Evolutionary conservation across 2,113 vertebrate genomes (phyloP), one percentile per base, ranked within the genome.

Genomic region (Actinemys pallida): DNA sequence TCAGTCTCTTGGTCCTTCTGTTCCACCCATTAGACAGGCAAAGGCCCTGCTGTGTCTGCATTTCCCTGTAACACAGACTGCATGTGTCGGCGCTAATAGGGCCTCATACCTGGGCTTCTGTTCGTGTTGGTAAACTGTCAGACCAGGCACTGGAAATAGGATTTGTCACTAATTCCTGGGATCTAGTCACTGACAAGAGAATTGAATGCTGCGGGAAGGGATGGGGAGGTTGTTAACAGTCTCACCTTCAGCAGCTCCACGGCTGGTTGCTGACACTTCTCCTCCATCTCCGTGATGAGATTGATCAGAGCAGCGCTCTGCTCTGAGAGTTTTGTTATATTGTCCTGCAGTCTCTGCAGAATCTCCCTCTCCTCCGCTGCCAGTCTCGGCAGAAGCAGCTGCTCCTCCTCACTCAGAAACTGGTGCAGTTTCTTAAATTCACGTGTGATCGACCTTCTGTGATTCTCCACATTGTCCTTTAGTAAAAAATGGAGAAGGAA

Each of bases 401-500:
- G 54, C 54, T 56, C 54, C 54, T 56, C 54, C 54, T 56, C 54
- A 20, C 54, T 56, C 54, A 56, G 54, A 20, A 56, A 9, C 54
- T 56, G 20, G 54, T 56, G 54, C 54, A 56, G n/a, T 29, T 47
- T 89, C 84, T 92, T 83, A 54, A 96, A 96, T 29, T 75, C 81
- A 1, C 4, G 17, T 69, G 90, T 53, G 35, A 96, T 87, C 35
- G 89, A 89, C 31, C 81, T 47, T 81, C 90, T 94, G 81, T 92
- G 62, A 24, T n/a, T 35, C 65, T 72, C 35, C 31, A 72, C 65
- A 8, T n/a, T 17, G 35, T n/a, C 35, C 65, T 72, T 72, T 72
- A 17, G n/a, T 4, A 72, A 72, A 7, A 69, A 19, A 72, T 31
- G 57, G 12, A 62, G 57, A 62, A 31, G 11, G 57, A 29, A 31